Evolutionary conservation across 2,888 invertebrate species (phyloP), one percentile per base, ranked within the genome.

Genomic region (Volucella inflata): DNA sequence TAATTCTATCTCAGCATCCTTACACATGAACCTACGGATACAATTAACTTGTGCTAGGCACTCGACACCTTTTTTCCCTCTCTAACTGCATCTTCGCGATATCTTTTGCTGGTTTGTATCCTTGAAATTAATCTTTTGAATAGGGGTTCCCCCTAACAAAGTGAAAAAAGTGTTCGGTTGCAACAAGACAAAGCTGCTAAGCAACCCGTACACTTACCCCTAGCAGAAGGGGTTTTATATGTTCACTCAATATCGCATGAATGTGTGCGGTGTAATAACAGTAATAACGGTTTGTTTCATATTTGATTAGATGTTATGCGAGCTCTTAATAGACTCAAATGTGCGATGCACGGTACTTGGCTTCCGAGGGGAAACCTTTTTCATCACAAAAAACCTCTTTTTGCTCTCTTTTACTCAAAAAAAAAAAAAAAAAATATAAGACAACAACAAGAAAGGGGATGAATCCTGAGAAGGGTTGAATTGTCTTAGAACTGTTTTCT

Each of bases 231-330:
- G 57, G 64, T 44, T 70, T 62, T 44, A 36, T 60, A 36, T 60
- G n/a, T 11, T 53, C 36, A 48, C 50, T 51, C 57, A 71, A 71
- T 42, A 76, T 30, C 70, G 10, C 70, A 71, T 48, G 21, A 77
- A 53, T 57, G 51, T 68, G 79, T 75, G 64, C 67, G 79, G 67
- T 71, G 60, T 80, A 76, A 84, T 84, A 77, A 85, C 75, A 80
- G 84, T 67, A 85, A 76, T 85, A 85, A 85, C 77, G 81, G 85
- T 81, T 85, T 81, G 62, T 81, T 72, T 64, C 85, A 81, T 76
- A 85, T 85, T 85, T 77, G 85, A 85, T 85, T 85, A 85, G 76
- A 81, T 85, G 85, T 85, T 85, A 85, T 80, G 67, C 17, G 81
- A 84, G 70, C 68, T 60, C 75, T 76, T 75, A 76, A 80, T 76